Evolutionary conservation across 1,140 invertebrate species (phyloP).

Genomic region (Caenorhabditis remanei): DNA sequence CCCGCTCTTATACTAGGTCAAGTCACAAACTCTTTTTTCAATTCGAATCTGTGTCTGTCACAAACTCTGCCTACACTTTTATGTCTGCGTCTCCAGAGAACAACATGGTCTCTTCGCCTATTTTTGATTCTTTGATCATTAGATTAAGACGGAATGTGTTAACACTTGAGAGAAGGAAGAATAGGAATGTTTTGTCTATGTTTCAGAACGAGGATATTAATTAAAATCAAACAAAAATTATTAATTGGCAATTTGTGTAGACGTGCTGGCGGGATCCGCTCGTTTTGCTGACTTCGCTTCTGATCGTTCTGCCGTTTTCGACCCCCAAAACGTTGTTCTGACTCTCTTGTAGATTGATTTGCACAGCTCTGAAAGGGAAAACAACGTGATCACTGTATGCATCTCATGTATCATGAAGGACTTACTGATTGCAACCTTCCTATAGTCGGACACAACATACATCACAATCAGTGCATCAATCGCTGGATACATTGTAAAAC

Average conservation of each 20-base stretch:
- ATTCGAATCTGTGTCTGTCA: background rate
- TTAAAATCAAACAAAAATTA: too few relatives aligned
- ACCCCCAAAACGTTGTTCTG: background rate
- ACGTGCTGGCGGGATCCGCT: background rate
- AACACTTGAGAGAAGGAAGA: too few relatives aligned
- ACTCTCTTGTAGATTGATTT: background rate
- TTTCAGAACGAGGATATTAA: background rate
- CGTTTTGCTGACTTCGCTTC: background rate
- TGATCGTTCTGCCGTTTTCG: background rate
- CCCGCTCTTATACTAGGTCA: background rate
- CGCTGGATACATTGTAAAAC: slow-evolving; percentile 3
- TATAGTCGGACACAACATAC: background rate
- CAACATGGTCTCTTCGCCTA: background rate
- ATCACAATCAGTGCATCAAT: slow-evolving; percentile 10
- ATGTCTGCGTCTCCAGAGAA: background rate
- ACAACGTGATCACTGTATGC: background rate
- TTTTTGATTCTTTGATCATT: slow-evolving; percentile 6
- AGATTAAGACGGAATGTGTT: too few relatives aligned
- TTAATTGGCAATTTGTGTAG: background rate
- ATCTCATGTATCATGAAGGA: background rate
- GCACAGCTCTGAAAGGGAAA: background rate
- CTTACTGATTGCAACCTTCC: background rate
- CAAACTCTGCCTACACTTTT: background rate
- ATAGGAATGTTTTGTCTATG: too few relatives aligned
- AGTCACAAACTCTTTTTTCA: background rate